A percentile compares a stretch with the other conserved stretches of the same genome.
These are phyloP conservation scores for Myotis brandtii DNA, from an alignment of 2,113 vertebrate genomes.

Conservation along the genomic window DNA sequence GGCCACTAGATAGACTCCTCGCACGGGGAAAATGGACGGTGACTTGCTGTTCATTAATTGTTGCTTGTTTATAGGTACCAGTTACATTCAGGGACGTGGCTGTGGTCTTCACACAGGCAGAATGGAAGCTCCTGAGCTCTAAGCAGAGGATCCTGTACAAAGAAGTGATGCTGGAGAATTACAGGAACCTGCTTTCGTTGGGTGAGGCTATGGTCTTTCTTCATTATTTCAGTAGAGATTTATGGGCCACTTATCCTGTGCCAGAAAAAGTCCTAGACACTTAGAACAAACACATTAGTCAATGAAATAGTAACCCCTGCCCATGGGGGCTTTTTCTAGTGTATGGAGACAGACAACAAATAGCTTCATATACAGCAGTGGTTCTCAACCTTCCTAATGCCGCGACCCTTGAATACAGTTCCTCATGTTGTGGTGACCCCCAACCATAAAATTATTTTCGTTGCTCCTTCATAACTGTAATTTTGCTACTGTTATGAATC, in stretches of 20 bases:
- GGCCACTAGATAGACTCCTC: background rate
- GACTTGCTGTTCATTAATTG: background rate
- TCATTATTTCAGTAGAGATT: background rate
- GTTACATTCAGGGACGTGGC: background rate
- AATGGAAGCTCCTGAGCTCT: background rate
- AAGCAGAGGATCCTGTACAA: background rate
- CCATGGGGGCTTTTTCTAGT: background rate
- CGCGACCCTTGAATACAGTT: no score
- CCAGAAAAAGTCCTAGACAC: background rate
- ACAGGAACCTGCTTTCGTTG: background rate
- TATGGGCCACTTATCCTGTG: background rate
- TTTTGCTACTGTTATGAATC: no score
- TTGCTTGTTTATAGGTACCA: background rate
- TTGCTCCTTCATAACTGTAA: no score
- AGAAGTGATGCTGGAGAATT: slow-evolving; percentile 14
- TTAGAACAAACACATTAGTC: background rate
- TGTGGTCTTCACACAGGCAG: background rate
- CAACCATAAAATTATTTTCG: no score
- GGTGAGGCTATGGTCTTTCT: background rate
- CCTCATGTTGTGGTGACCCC: no score
- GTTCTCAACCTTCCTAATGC: no score
- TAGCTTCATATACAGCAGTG: background rate
- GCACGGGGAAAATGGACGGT: background rate
- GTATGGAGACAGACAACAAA: background rate
- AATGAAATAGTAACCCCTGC: background rate